Conservation (phyloP, 2,888 invertebrate genomes). For the Eupsilia transversa region DNA sequence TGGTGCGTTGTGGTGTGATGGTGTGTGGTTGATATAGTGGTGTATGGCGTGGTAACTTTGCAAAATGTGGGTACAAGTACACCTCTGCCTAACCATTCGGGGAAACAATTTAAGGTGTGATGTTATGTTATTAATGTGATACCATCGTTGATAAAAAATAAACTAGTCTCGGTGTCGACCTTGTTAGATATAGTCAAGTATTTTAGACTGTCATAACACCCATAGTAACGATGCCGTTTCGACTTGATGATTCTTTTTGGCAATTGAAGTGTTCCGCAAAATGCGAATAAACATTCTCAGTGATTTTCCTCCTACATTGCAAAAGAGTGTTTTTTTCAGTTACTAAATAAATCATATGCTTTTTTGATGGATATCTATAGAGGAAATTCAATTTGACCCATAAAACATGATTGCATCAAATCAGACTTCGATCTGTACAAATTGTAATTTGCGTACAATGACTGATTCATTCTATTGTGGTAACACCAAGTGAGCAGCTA, state of each 20-base stretch:
- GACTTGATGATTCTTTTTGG: slow-evolving; percentile 38
- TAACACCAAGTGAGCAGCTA: slow-evolving; percentile 59
- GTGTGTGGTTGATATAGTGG: too few species aligned
- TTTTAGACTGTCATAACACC: slow-evolving; percentile 22
- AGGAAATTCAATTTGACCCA: slow-evolving; percentile 50
- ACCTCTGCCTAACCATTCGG: too few species aligned
- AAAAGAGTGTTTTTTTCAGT: neutral
- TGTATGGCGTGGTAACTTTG: too few species aligned
- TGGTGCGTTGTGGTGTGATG: too few species aligned
- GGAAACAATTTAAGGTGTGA: too few species aligned
- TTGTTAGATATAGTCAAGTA: slow-evolving; percentile 42
- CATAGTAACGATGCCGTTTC: slow-evolving; percentile 25
- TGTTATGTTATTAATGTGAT: slow-evolving; percentile 14
- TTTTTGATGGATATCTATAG: slow-evolving; percentile 34
- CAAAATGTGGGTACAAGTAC: too few species aligned
- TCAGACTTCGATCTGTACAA: slow-evolving; percentile 52
- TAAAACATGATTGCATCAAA: slow-evolving; percentile 57
- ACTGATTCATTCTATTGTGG: slow-evolving; percentile 68
- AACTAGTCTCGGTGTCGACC: slow-evolving; percentile 26
- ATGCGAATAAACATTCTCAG: slow-evolving; percentile 17
- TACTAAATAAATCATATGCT: slow-evolving; percentile 12
- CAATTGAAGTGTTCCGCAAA: slow-evolving; percentile 49
- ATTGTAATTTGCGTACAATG: slow-evolving; percentile 79
- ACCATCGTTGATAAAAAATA: slow-evolving; percentile 31
- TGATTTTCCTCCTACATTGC: slow-evolving; percentile 30